Conservation (phyloP, 2,888 invertebrate genomes). For the Philopedon plagiatum region DNA sequence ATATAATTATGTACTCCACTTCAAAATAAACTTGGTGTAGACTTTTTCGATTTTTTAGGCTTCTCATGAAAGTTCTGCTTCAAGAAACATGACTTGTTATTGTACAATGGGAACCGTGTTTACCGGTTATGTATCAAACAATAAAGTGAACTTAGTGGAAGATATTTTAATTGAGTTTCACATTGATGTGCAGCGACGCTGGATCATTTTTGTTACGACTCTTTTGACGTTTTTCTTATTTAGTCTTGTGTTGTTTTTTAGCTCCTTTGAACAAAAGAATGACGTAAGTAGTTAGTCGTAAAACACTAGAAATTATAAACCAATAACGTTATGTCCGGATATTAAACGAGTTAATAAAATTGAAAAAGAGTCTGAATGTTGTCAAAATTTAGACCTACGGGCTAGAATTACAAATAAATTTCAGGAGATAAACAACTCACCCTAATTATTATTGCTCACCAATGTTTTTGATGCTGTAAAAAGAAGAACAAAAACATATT, state of each 20-base stretch:
- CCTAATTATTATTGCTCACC: too few species aligned
- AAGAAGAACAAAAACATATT: too few species aligned
- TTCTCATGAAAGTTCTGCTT: conserved; percentile 20
- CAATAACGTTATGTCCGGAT: too few species aligned
- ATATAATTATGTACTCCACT: too few species aligned
- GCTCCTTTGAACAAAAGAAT: conserved; percentile 39
- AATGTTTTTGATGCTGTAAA: too few species aligned
- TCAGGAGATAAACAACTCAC: too few species aligned
- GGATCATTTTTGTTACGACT: conserved; percentile 53
- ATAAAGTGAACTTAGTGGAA: conserved; percentile 48
- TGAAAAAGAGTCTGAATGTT: too few species aligned
- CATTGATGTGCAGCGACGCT: conserved; percentile 52
- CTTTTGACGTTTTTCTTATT: conserved; percentile 52
- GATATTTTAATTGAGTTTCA: conserved; percentile 41
- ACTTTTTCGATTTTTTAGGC: conserved; percentile 44
- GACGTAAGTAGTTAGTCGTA: conserved; percentile 42
- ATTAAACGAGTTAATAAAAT: too few species aligned
- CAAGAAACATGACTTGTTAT: conserved; percentile 47
- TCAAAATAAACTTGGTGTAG: too few species aligned
- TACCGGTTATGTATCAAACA: conserved; percentile 50
- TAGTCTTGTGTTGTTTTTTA: conserved; percentile 44
- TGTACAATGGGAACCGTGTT: conserved; percentile 53
- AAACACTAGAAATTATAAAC: too few species aligned
- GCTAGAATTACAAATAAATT: too few species aligned
- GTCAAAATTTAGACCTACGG: too few species aligned